Evolutionary conservation across 2,888 invertebrate species (phyloP).

Genomic region (Leptopilina syphax): DNA sequence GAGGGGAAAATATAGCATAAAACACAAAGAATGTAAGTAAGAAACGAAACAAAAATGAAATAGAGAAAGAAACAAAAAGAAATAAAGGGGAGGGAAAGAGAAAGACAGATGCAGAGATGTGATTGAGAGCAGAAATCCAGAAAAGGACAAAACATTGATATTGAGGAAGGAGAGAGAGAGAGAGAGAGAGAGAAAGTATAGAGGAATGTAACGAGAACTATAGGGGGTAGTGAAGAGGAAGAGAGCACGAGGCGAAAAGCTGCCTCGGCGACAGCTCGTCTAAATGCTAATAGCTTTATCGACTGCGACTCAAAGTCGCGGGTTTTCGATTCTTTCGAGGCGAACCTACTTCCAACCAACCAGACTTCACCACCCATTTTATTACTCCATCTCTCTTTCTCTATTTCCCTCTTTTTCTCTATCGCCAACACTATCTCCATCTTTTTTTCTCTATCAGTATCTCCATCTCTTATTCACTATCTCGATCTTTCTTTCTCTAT

Average conservation of each 20-base stretch:
- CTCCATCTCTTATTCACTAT: no score
- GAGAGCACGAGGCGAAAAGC: slow-evolving; percentile 50
- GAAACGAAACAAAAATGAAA: no score
- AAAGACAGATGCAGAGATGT: neutral
- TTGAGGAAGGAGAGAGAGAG: slow-evolving; percentile 46
- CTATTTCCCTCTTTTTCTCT: slow-evolving; percentile 53
- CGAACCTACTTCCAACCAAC: slow-evolving; percentile 45
- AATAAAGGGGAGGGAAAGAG: neutral
- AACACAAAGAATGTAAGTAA: no score
- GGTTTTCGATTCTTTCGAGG: slow-evolving; percentile 54
- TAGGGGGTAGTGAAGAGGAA: slow-evolving; percentile 46
- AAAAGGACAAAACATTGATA: no score
- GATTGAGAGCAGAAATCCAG: no score
- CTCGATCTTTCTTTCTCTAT: no score
- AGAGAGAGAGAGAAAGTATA: slow-evolving; percentile 47
- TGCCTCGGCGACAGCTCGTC: slow-evolving; percentile 74
- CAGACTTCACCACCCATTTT: slow-evolving; percentile 52
- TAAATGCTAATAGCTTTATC: slow-evolving; percentile 77
- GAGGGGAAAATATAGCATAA: no score
- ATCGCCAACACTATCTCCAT: neutral
- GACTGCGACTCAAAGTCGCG: slow-evolving; percentile 64
- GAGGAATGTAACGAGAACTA: slow-evolving; percentile 43
- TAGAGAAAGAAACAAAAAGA: no score
- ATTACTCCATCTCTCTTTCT: slow-evolving; percentile 43
- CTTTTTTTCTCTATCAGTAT: no score